Base-by-base conservation (phyloP, 2,888 invertebrate species). In the Dimorphilus gyrociliatus region DNA sequence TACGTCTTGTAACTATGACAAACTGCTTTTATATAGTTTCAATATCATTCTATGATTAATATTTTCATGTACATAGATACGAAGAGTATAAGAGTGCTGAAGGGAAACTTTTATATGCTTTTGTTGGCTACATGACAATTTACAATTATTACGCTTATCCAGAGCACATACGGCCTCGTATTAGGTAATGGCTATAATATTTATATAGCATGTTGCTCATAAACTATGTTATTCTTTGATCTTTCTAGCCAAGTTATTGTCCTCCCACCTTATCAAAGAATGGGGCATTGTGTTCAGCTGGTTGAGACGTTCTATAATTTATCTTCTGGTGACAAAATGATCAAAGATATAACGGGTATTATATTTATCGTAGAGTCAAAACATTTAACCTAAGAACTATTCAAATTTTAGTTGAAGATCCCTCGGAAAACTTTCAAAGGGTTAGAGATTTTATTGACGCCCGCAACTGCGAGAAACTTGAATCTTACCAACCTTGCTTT, bases 131-230 rank as follows among this genome's bases (percentile, higher is more conserved):
- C 63, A 75, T 79, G 29, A 82, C 86, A 0, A 78, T 85, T 25
- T 97, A 92, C 65, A 77, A 81, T 44, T 97, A 88, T 65, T 97
- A 82, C 59, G 81, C 82, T 2, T 90, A 88, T 63, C 90, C 92
- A 0, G 71, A 73, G 37, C 75, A 79, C 55, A 73, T 74, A 30
- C 72, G 94, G 18, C 84, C 90, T 3, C 72, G 94, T 36, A 79
- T 97, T 40, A 66, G 67, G 53, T 67, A 48, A 31, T 33, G 25
- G 19, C 15, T 15, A 15, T 25, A 25, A n/a, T 8, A 6, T 27
- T 21, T 21, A 21, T n/a, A 21, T 21, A 21, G 8, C 8, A 21
- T 21, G n/a, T 21, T 8, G n/a, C 21, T 21, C 21, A 21, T 10
- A n/a, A 10, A 21, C 8, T 21, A n/a, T 21, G 8, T 21, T 21